A percentile compares a stretch with the other conserved stretches of the same genome.
Evolutionary conservation across 64 coral and sea anemone species (phyloP).

Genomic region (Porites australiensis): DNA sequence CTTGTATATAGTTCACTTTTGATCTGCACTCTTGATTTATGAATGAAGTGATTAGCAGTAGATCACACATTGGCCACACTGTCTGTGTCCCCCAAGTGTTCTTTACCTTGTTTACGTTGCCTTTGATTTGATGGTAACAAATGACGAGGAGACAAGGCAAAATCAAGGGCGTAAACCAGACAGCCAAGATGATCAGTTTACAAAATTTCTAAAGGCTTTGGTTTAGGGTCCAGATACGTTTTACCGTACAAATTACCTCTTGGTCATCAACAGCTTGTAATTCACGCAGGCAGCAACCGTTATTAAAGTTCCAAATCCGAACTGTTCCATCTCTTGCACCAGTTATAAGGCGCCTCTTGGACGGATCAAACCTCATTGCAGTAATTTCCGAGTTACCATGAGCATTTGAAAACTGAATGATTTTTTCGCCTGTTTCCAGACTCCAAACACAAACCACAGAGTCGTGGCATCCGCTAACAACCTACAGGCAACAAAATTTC

Average conservation of each 20-base stretch:
- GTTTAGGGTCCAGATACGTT: no score
- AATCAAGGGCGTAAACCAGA: no score
- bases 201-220: no score
- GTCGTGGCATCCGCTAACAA: slow-evolving; percentile 96
- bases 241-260: slow-evolving; percentile 57
- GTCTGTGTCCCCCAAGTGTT: no score
- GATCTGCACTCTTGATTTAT: no score
- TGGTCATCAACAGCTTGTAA: slow-evolving; percentile 77
- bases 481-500: slow-evolving; percentile 15
- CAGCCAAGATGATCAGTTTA: no score
- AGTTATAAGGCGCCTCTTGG: slow-evolving; percentile 83
- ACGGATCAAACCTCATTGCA: slow-evolving; percentile 94
- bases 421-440: slow-evolving; percentile 93
- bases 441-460: slow-evolving; percentile 98
- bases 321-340: slow-evolving; percentile 92
- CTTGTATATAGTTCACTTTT: no score
- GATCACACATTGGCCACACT: no score
- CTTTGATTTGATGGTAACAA: no score
- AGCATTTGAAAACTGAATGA: slow-evolving; percentile 97
- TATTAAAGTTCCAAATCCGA: slow-evolving; percentile 98
- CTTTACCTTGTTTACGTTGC: no score
- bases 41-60: no score
- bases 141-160: no score
- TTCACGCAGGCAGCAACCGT: slow-evolving; percentile 85
- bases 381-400: slow-evolving; percentile 90